Evolutionary conservation across 2,888 invertebrate genomes (phyloP).

Genomic region (Melanchra persicariae): DNA sequence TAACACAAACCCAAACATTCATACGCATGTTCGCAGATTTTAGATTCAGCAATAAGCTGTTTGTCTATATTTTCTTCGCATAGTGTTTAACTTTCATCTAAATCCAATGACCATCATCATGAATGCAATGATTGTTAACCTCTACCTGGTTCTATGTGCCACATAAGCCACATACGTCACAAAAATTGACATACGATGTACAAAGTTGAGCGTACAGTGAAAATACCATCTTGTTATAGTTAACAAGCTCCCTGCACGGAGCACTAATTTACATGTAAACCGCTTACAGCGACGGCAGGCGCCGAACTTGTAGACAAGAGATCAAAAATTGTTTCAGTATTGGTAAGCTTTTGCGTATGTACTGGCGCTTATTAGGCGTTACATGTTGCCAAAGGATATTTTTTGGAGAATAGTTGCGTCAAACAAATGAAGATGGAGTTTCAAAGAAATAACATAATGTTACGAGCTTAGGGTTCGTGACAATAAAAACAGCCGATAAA

Average conservation of each 20-base stretch:
- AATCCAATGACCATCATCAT: no score
- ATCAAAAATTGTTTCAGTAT: constrained; percentile 28
- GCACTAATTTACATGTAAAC: constrained; percentile 67
- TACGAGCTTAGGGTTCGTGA: no score
- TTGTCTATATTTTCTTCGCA: no score
- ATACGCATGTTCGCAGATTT: no score
- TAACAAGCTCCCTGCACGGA: constrained; percentile 60
- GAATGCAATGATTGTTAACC: neutral
- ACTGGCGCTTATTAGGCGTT: neutral
- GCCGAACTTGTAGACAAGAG: constrained; percentile 7
- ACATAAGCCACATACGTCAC: neutral
- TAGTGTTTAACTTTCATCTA: neutral
- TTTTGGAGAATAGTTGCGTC: neutral
- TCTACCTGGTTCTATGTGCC: neutral
- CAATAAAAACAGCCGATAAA: no score
- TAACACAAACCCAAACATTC: neutral
- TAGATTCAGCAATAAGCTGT: neutral
- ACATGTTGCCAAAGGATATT: neutral
- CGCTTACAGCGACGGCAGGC: constrained; percentile 61
- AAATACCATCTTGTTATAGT: constrained; percentile 58
- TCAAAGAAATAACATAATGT: no score
- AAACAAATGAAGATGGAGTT: neutral
- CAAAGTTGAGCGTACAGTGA: constrained; percentile 10
- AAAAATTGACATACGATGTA: constrained; percentile 17
- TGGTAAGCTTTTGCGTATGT: constrained; percentile 9